Base-by-base conservation (phyloP, 2,888 invertebrate genomes). In the Nysson spinosus region DNA sequence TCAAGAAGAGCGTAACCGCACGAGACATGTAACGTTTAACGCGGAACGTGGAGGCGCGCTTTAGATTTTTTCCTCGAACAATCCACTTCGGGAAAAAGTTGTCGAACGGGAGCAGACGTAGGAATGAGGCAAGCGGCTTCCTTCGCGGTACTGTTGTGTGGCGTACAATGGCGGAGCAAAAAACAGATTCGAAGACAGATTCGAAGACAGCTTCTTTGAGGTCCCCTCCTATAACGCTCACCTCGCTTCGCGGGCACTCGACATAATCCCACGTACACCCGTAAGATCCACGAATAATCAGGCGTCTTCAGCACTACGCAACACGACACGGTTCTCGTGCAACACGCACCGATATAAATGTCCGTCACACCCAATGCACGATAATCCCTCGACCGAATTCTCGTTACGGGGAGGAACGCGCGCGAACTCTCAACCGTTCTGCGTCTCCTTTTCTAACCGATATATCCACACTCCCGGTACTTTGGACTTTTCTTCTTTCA, bases 291-390 rank as follows among this genome's bases (percentile, higher is more conserved):
- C 67, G 49, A 57, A 57, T 67, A 65, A 65, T 39, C 61, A 39
- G 34, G 44, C 47, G 50, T 60, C 40, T 24, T 40, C 26, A 20
- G 32, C 72, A 69, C 71, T 63, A 72, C 74, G 75, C 75, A 72
- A 76, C 72, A 61, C 71, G 58, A 32, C 69, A 74, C 60, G 37
- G 42, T 57, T 70, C 52, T 66, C 72, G 56, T 69, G 63, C 64
- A 63, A 70, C 47, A 42, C 55, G 51, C 73, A 50, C 54, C 56
- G 60, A 68, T 52, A 69, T 67, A 64, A 71, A 72, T 73, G 72
- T 72, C 75, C 81, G 81, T 81, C 81, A 81, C 81, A 81, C 81
- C 81, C 81, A 82, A 76, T 50, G 60, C 56, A 73, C 76, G 73
- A 75, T 72, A 73, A 74, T 77, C 75, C 66, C 66, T 67, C 56